phyloP scores from a whole-genome alignment of 2,113 vertebrate genomes.

The Oryzias woworae region DNA sequence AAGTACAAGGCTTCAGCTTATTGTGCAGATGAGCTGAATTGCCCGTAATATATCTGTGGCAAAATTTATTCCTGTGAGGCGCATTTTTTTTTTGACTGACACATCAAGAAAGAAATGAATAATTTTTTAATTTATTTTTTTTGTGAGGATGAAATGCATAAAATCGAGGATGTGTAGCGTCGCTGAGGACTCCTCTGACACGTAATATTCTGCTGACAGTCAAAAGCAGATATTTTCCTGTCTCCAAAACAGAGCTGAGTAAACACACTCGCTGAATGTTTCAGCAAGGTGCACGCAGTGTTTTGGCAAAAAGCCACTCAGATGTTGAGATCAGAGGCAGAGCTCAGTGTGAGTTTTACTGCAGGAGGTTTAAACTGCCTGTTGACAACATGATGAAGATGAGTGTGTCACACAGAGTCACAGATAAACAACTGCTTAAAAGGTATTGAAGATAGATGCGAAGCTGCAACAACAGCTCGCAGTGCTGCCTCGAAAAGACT shows the following conservation, averaged over 20 bases:
- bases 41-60: slow-evolving; percentile 35
- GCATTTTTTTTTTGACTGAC: slow-evolving; percentile 9
- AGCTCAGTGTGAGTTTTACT: not conserved
- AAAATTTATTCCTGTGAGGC: slow-evolving; percentile 43
- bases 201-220: not conserved
- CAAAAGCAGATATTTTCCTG: slow-evolving; percentile 10
- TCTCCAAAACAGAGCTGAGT: slow-evolving; percentile 12
- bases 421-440: not conserved
- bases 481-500: too few relatives aligned
- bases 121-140: not conserved
- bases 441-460: too few relatives aligned
- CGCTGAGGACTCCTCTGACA: slow-evolving; percentile 17
- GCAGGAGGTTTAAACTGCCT: not conserved
- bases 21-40: slow-evolving; percentile 40
- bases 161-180: slow-evolving; percentile 2
- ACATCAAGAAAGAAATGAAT: slow-evolving; percentile 14
- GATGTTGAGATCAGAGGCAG: slow-evolving; percentile 13
- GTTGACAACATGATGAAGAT: not conserved
- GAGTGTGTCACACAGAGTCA: not conserved
- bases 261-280: slow-evolving; percentile 6
- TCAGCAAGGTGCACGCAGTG: not conserved
- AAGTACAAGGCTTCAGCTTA: slow-evolving; percentile 23
- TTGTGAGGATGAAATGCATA: slow-evolving; percentile 5
- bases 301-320: slow-evolving; percentile 5
- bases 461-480: too few relatives aligned